Base-by-base conservation (phyloP, 2,888 invertebrate genomes). In the Cephus runcator region DNA sequence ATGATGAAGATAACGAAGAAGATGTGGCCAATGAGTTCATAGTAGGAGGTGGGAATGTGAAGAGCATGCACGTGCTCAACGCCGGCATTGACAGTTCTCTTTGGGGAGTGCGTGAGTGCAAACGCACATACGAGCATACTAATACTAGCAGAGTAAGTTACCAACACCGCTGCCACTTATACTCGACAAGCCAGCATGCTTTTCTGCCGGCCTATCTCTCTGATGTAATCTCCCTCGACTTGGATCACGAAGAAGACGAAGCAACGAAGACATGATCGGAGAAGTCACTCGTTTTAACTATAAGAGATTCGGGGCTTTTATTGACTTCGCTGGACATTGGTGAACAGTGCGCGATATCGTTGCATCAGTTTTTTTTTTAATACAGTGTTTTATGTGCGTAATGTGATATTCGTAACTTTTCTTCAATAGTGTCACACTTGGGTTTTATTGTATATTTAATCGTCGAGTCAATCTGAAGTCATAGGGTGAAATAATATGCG, bases 11-110 rank as follows among this genome's bases (percentile, higher is more conserved):
- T 56, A 23, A 56, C 15, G 56, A 56, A 40, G 6, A 40, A 56
- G 56, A 56, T 23, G 56, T 9, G 23, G 56, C 23, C 56, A 56
- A 15, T 56, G 56, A 23, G 23, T 80, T 74, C 77, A 76, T 83
- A 86, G 86, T 86, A 81, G 81, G 79, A 82, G 80, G 80, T 81
- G 80, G 81, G 81, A 85, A 81, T 77, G 83, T 82, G 83, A 80
- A 79, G 80, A 79, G 81, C 76, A 79, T 83, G 81, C 86, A 86
- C 84, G 85, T 85, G 85, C 79, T 83, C 76, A 56, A 56, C 56
- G 68, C 79, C 76, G 68, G 69, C 78, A 81, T 83, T 85, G 83
- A 84, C 84, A 84, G 83, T 83, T 82, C 56, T 23, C 56, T 56
- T 56, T 56, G 56, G 56, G 23, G 56, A 56, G 56, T 56, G 56